Evolutionary conservation across 1,140 invertebrate species (phyloP), one percentile per base, ranked within the genome.

Genomic region (Stegodyphus dumicola): DNA sequence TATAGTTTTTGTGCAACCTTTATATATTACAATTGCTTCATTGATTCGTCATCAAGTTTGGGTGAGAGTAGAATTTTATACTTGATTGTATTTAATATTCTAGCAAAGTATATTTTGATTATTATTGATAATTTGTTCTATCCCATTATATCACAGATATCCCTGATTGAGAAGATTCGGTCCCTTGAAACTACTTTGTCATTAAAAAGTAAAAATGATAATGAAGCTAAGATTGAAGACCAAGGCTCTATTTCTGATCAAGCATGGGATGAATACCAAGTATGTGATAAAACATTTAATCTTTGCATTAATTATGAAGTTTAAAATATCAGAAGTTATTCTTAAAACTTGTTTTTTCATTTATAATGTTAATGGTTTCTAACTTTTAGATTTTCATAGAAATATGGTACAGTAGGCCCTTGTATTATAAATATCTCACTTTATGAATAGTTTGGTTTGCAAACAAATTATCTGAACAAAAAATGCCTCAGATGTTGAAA

Each of bases 201-300:
- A n/a, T 6, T 66, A 6, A 65, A 66, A 18, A 15, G 64, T 48
- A 49, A 48, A 18, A 17, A 18, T 56, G 73, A 54, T n/a, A 52
- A 33, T 18, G 49, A n/a, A 52, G 65, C 60, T 10, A 85, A 65
- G 67, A 56, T 87, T 88, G 88, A 91, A 88, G 89, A 91, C 89
- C 88, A 88, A 88, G 96, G 94, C 90, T 96, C 95, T 56, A 94
- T 96, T 88, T 97, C 95, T 4, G 96, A 97, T 90, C 94, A 95
- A 89, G 95, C 91, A 6, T 93, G 92, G 92, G 92, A 93, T 86
- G 91, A 91, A 87, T 93, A 92, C 88, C 91, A 92, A 90, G 91
- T 92, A 88, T 71, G 65, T 67, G 11, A 7, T 67, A 17, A 60
- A 60, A 33, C 33, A 33, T 33, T 33, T 33, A 33, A 33, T 33